Conservation (phyloP, 2,888 invertebrate genomes). For the Epistrophe grossulariae region DNA sequence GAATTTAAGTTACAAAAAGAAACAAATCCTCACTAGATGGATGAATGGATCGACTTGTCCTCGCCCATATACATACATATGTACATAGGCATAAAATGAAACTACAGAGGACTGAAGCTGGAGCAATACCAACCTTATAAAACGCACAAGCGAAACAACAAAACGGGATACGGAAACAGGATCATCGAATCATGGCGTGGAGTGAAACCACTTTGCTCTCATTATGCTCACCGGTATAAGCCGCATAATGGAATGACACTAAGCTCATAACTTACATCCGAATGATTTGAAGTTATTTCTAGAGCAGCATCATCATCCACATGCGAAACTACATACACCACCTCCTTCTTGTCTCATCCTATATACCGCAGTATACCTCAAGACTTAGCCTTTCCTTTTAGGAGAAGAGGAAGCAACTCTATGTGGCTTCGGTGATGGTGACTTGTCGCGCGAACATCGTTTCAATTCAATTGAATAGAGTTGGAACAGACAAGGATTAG, state of each 20-base stretch:
- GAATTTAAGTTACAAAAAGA: conserved; percentile 63
- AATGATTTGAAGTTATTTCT: conserved; percentile 76
- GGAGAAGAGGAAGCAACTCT: conserved; percentile 49
- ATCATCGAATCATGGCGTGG: conserved; percentile 54
- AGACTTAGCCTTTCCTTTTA: not conserved
- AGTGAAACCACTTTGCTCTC: conserved; percentile 74
- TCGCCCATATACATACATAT: conserved; percentile 30
- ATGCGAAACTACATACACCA: conserved; percentile 11
- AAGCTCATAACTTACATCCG: conserved; percentile 76
- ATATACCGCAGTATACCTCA: not conserved
- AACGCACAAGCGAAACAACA: conserved; percentile 6
- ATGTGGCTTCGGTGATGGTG: conserved; percentile 53
- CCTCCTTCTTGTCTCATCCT: conserved; percentile 20
- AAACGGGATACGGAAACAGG: conserved; percentile 73
- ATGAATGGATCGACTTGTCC: conserved; percentile 67
- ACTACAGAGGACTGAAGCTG: not conserved
- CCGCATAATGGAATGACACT: conserved; percentile 75
- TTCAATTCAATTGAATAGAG: conserved; percentile 62
- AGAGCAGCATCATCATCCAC: conserved; percentile 45
- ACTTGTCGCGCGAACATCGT: conserved; percentile 67
- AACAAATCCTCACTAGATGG: conserved; percentile 53
- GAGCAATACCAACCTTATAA: not conserved
- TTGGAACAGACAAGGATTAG: conserved; percentile 44
- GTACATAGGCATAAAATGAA: not conserved
- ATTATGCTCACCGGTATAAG: conserved; percentile 71